A percentile compares a stretch with the other conserved stretches of the same genome.
These are phyloP conservation scores for Cephonodes hylas DNA, from an alignment of 2,888 invertebrate genomes.

Conservation along the genomic window DNA sequence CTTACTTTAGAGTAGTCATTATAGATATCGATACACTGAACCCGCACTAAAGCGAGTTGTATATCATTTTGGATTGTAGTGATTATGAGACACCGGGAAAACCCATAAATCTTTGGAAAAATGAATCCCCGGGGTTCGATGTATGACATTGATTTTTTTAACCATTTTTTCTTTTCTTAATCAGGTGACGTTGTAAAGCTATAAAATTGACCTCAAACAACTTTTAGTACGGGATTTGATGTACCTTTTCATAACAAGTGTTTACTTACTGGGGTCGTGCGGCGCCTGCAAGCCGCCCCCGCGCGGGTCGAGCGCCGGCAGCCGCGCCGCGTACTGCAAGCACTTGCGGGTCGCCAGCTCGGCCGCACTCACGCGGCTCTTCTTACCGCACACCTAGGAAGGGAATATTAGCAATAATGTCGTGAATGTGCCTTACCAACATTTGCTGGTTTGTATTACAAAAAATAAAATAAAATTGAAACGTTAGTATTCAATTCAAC, in stretches of 20 bases:
- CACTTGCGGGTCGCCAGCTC: slow-evolving; percentile 85
- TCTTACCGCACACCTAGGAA: slow-evolving; percentile 71
- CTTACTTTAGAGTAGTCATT: too few relatives aligned
- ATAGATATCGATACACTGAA: too few relatives aligned
- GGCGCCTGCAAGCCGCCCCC: slow-evolving; percentile 88
- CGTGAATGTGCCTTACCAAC: background rate
- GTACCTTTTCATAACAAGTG: too few relatives aligned
- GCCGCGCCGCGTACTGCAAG: slow-evolving; percentile 80
- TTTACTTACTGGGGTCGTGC: slow-evolving; percentile 82
- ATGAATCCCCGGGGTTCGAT: too few relatives aligned
- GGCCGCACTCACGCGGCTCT: slow-evolving; percentile 71
- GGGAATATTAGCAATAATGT: background rate
- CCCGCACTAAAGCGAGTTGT: too few relatives aligned
- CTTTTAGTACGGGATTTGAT: background rate
- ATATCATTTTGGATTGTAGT: too few relatives aligned
- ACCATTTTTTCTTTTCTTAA: background rate
- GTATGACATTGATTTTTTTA: too few relatives aligned
- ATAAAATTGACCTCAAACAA: background rate
- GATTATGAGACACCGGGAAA: too few relatives aligned
- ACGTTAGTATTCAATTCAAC: too few relatives aligned
- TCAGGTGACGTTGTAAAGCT: background rate
- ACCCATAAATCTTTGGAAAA: too few relatives aligned
- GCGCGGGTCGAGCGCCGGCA: slow-evolving; percentile 83
- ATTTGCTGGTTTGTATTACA: too few relatives aligned
- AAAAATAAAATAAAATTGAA: too few relatives aligned